Conservation (phyloP, 2,888 invertebrate species). For the Drosophila vallismaia region DNA sequence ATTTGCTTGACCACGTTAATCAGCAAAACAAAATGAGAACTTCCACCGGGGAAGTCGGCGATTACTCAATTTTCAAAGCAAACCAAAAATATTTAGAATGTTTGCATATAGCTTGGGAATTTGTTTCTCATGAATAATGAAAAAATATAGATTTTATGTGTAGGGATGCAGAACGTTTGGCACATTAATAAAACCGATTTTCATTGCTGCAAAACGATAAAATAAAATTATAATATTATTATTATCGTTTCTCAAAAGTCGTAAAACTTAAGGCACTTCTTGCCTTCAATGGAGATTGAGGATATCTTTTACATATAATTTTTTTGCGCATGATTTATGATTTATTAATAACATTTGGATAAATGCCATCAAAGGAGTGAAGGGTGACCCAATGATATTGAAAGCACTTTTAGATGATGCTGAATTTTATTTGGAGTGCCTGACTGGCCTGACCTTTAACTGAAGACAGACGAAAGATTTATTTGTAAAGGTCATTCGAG, state of each 20-base stretch:
- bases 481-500: slow-evolving; percentile 41
- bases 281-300: slow-evolving; percentile 5
- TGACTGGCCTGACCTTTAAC: slow-evolving; percentile 61
- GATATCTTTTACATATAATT: neutral
- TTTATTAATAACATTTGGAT: slow-evolving; percentile 63
- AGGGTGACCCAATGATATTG: slow-evolving; percentile 29
- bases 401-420: slow-evolving; percentile 24
- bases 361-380: slow-evolving; percentile 45
- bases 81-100: slow-evolving; percentile 18
- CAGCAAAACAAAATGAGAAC: slow-evolving; percentile 44
- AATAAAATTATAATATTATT: slow-evolving; percentile 34
- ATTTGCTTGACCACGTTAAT: slow-evolving; percentile 70
- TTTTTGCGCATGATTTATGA: slow-evolving; percentile 69
- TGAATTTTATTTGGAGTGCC: slow-evolving; percentile 32
- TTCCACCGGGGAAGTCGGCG: slow-evolving; percentile 48
- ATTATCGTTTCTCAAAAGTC: slow-evolving; percentile 46
- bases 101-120: slow-evolving; percentile 17
- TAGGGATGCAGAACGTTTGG: slow-evolving; percentile 10
- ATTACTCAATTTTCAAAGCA: slow-evolving; percentile 47
- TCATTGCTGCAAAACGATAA: slow-evolving; percentile 35
- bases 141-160: slow-evolving; percentile 42
- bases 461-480: slow-evolving; percentile 16
- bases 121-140: slow-evolving; percentile 22
- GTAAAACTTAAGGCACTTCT: slow-evolving; percentile 51
- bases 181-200: slow-evolving; percentile 63